Percentiles rank a stretch among this genome's conserved stretches.
Evolutionary conservation across 2,113 vertebrate species (phyloP).

Genomic region (Protomyctophum bolini): DNA sequence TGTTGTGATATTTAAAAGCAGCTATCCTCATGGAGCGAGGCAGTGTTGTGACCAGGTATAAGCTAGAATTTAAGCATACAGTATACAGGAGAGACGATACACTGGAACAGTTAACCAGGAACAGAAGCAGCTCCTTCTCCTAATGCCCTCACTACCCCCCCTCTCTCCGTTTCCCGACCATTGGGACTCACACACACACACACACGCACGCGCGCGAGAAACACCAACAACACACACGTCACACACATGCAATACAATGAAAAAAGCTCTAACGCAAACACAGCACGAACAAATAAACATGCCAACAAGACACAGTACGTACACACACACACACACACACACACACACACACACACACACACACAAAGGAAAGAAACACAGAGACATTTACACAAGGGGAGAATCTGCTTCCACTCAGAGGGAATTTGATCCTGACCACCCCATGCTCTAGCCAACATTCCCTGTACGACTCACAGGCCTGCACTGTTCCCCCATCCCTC

Average conservation of each 20-base stretch:
- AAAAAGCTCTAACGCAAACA: too few relatives aligned
- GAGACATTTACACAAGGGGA: too few relatives aligned
- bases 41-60: too few relatives aligned
- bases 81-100: too few relatives aligned
- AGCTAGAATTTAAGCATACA: too few relatives aligned
- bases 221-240: neutral
- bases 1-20: too few relatives aligned
- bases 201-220: slow-evolving; percentile 4
- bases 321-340: neutral
- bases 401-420: neutral
- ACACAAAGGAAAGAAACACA: neutral
- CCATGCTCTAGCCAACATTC: slow-evolving; percentile 17
- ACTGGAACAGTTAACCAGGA: too few relatives aligned
- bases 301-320: neutral
- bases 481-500: neutral
- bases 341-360: neutral
- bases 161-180: too few relatives aligned
- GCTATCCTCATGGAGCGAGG: too few relatives aligned
- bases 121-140: too few relatives aligned
- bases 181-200: neutral
- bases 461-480: neutral
- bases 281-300: neutral
- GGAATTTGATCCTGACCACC: slow-evolving; percentile 20
- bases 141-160: too few relatives aligned
- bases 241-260: slow-evolving; percentile 1